These are phyloP conservation scores for Agrochola macilenta DNA, from an alignment of 2,888 invertebrate genomes.

Conservation along the genomic window DNA sequence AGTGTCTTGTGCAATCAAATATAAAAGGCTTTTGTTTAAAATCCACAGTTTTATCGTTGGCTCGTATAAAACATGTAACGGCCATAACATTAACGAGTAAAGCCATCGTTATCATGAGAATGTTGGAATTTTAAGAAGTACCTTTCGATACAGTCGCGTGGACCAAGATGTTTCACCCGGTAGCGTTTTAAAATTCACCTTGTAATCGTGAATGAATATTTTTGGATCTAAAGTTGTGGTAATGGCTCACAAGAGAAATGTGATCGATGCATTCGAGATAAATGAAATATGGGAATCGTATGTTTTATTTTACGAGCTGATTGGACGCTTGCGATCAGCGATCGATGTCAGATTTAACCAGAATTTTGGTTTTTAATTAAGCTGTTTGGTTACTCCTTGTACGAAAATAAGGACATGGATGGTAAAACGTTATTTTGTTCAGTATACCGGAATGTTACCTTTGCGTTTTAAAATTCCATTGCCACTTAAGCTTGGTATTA, in stretches of 20 bases:
- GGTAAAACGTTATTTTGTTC: conserved; percentile 15
- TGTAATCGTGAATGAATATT: conserved; percentile 77
- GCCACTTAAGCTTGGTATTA: conserved; percentile 55
- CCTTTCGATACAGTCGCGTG: conserved; percentile 67
- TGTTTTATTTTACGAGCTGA: conserved; percentile 65
- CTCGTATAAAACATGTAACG: conserved; percentile 69
- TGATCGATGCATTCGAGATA: conserved; percentile 74
- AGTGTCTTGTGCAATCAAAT: conserved; percentile 69
- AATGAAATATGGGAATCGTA: conserved; percentile 64
- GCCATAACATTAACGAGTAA: conserved; percentile 71
- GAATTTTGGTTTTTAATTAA: conserved; percentile 58
- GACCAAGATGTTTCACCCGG: conserved; percentile 69
- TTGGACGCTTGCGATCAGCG: conserved; percentile 47
- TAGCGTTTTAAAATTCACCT: conserved; percentile 77
- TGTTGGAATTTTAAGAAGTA: conserved; percentile 76
- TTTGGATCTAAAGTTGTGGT: conserved; percentile 70
- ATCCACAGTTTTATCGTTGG: conserved; percentile 69
- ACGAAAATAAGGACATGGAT: conserved; percentile 21
- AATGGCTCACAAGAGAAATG: conserved; percentile 75
- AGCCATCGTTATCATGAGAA: conserved; percentile 71
- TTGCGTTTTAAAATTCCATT: conserved; percentile 43
- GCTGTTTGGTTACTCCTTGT: conserved; percentile 35
- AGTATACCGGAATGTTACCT: conserved; percentile 17
- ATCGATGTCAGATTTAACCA: conserved; percentile 52
- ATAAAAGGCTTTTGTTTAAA: conserved; percentile 69